Evolutionary conservation across 2,888 invertebrate species (phyloP).

Genomic region (Drosophila fulvimacula): DNA sequence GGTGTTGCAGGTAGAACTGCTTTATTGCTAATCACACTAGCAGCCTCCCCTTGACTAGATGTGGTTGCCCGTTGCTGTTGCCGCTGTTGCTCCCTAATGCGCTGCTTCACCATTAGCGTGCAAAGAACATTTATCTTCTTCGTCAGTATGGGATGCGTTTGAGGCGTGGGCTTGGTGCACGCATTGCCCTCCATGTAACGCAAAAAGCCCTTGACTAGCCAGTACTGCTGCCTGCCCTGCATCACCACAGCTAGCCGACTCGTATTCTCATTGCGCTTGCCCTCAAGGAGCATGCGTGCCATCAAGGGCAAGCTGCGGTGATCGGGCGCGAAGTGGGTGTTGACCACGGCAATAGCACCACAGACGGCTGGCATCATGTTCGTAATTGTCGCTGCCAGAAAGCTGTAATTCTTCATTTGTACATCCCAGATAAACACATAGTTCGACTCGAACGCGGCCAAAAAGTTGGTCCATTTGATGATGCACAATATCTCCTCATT

Average conservation of each 20-base stretch:
- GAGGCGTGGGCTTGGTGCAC: constrained; percentile 83
- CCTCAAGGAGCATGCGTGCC: constrained; percentile 78
- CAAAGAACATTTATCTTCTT: constrained; percentile 83
- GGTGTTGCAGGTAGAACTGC: neutral
- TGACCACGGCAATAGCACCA: constrained; percentile 80
- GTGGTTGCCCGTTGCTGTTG: constrained; percentile 4
- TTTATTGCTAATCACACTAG: neutral
- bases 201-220: constrained; percentile 82
- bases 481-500: constrained; percentile 82
- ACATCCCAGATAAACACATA: constrained; percentile 83
- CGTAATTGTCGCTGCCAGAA: constrained; percentile 80
- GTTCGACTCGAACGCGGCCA: constrained; percentile 80
- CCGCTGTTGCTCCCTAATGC: constrained; percentile 65
- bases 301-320: constrained; percentile 70
- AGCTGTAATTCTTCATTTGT: constrained; percentile 65
- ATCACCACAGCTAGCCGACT: constrained; percentile 80
- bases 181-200: constrained; percentile 76
- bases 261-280: constrained; percentile 65
- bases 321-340: constrained; percentile 73
- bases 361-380: constrained; percentile 82
- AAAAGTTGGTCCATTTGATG: constrained; percentile 82
- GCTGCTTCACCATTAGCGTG: constrained; percentile 81
- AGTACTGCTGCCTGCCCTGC: constrained; percentile 80
- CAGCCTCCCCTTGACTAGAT: neutral
- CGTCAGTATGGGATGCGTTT: constrained; percentile 83